A percentile compares a stretch with the other conserved stretches of the same genome.
phyloP scores from a whole-genome alignment of 1,140 invertebrate species.

The Triops longicaudatus region DNA sequence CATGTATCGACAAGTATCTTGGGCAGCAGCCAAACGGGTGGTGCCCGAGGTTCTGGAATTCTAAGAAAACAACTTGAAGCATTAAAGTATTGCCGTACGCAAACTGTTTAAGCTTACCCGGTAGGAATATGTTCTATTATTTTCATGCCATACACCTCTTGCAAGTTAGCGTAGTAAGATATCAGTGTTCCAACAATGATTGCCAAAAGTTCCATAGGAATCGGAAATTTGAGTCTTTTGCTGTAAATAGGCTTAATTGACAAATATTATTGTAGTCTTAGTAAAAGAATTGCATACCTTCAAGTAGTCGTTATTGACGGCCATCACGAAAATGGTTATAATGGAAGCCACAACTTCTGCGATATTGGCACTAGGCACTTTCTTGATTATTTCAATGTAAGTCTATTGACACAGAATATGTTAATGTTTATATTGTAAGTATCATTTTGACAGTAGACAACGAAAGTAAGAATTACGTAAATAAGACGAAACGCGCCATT shows the following conservation, averaged over 20 bases:
- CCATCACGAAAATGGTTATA: constrained; percentile 58
- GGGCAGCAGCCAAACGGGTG: constrained; percentile 48
- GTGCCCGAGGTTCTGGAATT: constrained; percentile 45
- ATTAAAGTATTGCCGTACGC: not conserved
- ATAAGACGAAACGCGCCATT: constrained; percentile 65
- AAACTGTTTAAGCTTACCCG: constrained; percentile 49
- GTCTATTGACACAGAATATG: constrained; percentile 51
- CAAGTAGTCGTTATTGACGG: constrained; percentile 67
- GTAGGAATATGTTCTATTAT: constrained; percentile 67
- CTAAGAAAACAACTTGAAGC: not conserved
- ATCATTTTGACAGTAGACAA: not conserved
- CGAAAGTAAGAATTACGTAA: constrained; percentile 36
- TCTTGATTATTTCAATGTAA: constrained; percentile 52
- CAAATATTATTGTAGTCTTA: not conserved
- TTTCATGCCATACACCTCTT: constrained; percentile 48
- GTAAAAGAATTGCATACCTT: constrained; percentile 40
- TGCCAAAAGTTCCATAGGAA: constrained; percentile 77
- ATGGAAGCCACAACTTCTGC: constrained; percentile 56
- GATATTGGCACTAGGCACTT: constrained; percentile 52
- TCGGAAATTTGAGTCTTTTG: constrained; percentile 59
- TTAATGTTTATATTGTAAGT: too few species aligned
- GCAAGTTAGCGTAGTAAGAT: constrained; percentile 52
- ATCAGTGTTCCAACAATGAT: constrained; percentile 66
- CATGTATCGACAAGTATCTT: constrained; percentile 53
- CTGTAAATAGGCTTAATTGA: constrained; percentile 59